phyloP scores from a whole-genome alignment of 2,113 vertebrate species.

The Rhinolophus ferrumequinum region DNA sequence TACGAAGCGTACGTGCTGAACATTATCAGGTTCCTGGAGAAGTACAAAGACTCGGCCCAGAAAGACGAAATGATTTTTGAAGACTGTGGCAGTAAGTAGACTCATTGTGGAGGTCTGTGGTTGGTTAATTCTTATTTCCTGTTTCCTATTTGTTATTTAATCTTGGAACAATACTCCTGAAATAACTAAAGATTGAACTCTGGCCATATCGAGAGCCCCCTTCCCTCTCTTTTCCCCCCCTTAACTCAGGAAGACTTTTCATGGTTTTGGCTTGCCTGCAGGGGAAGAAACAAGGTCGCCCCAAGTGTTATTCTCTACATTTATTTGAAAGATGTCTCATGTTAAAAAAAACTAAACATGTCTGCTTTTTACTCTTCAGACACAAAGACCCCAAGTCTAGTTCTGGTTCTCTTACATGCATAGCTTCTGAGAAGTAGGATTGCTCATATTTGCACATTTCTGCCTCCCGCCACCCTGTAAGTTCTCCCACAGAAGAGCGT shows the following conservation, averaged over 20 bases:
- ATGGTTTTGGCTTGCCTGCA: not conserved
- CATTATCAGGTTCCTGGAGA: conserved; percentile 83
- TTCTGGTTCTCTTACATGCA: not conserved
- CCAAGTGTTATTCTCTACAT: not conserved
- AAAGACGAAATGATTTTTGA: conserved; percentile 81
- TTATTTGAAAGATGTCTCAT: not conserved
- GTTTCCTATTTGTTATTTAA: not conserved
- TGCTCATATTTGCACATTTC: not conserved
- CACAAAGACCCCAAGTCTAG: not conserved
- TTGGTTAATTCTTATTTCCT: not conserved
- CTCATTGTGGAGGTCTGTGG: not conserved
- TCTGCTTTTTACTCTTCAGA: not conserved
- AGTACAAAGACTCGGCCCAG: conserved; percentile 82
- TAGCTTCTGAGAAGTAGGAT: not conserved
- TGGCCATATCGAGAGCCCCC: not conserved
- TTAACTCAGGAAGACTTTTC: not conserved
- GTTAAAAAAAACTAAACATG: not conserved
- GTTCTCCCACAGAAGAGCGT: not conserved
- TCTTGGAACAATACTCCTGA: not conserved
- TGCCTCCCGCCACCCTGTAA: fast-evolving
- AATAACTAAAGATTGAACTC: not conserved
- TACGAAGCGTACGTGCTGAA: conserved; percentile 80
- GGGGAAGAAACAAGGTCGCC: not conserved
- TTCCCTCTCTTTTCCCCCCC: not conserved
- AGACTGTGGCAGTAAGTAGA: conserved; percentile 90